Evolutionary conservation across 2,113 vertebrate genomes (phyloP), one percentile per base, ranked within the genome.

Genomic region (Percopsis transmontana): DNA sequence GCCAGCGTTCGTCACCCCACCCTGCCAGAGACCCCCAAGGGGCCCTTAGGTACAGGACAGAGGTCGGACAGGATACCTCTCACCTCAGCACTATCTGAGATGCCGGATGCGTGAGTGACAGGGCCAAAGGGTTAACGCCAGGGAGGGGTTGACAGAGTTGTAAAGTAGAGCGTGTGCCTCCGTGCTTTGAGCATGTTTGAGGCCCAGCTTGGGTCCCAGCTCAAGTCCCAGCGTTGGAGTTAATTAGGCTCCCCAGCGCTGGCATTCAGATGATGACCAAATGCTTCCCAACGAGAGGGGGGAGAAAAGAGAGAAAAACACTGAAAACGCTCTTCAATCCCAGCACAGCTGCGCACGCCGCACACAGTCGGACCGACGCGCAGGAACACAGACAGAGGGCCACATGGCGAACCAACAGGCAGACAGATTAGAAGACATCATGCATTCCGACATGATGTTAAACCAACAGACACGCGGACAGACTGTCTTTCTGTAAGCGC

Each of bases 201-300:
- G 27, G 5, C 27, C 27, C 27, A 80, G 79, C 75, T 83, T 45
- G 42, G 42, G 27, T 33, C 27, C 27, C 27, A 80, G 79, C 75
- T 83, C 81, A 85, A 85, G 84, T 85, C 66, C 77, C 69, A 76
- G 60, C 72, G 81, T 86, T 81, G 73, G 74, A 74, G 76, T 76
- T 86, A 75, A 86, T 86, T 74, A 76, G 67, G 66, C 78, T 62
- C 79, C 77, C 62, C 85, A 66, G 75, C 77, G 64, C 57, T 51
- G 83, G 55, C 80, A 65, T 63, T 77, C 68, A 11, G 38, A 67
- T 44, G 67, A 53, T 75, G 72, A 74, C 70, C 62, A 21, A 70
- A 79, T 74, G 51, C 64, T 72, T 68, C 75, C 18, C 61, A 59
- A 70, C 72, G 61, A 56, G 70, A 76, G 45, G 63, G 55, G 74